Base-by-base conservation (phyloP, 1,140 invertebrate species). In the Oreohelix idahoensis region DNA sequence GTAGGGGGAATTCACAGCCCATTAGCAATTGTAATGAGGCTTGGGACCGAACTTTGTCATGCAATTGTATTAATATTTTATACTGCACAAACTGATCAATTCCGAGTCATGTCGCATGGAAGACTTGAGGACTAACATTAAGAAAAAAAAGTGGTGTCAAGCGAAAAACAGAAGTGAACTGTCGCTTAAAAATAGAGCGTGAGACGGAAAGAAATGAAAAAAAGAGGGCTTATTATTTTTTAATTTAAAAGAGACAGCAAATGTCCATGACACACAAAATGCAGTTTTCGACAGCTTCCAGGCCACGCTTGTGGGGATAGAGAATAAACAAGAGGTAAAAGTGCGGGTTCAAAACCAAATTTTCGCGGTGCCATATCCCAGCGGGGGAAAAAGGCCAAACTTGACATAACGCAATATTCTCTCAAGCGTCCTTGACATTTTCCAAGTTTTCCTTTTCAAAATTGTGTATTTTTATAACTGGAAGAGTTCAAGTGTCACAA, bases 51-150 rank as follows among this genome's bases (percentile, higher is more conserved):
- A 42, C 75, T 83, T 78, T 73, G 73, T 82, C 80, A 83, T 85
- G 84, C 84, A 85, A 82, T 85, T 82, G 81, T 85, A 85, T 85
- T 85, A 85, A 85, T 85, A 85, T 85, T 85, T 85, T 83, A 84
- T 84, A 85, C 80, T 63, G 84, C 79, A 81, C 83, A 76, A 81
- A 81, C 83, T 81, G 83, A 84, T 84, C 83, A 84, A 81, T 81
- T 45, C 20, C 29, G 35, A 38, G 71, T 51, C 63, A 32, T 36
- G 49, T 45, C 32, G 38, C 70, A 32, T 58, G 53, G 71, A 58
- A 2, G 53, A 58, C 10, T 58, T 58, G 23, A 15, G 15, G 26
- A 58, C 26, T 11, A n/a, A 58, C 53, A 58, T 23, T n/a, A 23
- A 23, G 17, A 23, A 23, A 58, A 4, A 58, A 58, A 4, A 20